Base-by-base conservation (phyloP, 30 jellyfish, hydroid and myxozoan species). In the Aurelia sp. region DNA sequence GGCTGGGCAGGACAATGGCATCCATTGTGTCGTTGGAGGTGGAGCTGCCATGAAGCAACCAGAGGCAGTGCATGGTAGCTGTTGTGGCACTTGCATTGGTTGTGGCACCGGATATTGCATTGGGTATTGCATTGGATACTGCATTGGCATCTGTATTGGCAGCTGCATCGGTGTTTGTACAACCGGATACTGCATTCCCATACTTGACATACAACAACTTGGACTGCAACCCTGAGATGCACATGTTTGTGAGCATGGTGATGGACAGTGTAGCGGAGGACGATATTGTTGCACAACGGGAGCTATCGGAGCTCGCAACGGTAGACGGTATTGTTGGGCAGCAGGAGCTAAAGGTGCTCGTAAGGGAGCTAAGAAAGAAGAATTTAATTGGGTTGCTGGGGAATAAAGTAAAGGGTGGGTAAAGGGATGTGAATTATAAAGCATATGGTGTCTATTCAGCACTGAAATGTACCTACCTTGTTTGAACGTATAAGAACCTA, bases 211-310 rank as follows among this genome's bases (percentile, higher is more conserved):
- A 48, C 95, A 86, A 65, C 95, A 86, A 60, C 95, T 75, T 23
- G 95, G 95, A 17, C 89, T 74, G 79, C 95, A 86, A 4, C 95
- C 95, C 50, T 74, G 88, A 17, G 89, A 57, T 18, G 94, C 94
- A 68, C 95, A 86, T 23, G 95, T 50, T 65, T 86, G 95, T 4
- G 95, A 60, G 53, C 95, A 86, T 19, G 95, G 95, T 21, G 89
- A 50, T 18, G 95, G 95, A 53, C 95, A 86, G 73, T 86, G 95
- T 30, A 86, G 66, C 47, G 95, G 95, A 10, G 95, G 95, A 67
- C 89, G 89, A 60, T 74, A 44, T 18, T 86, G 89, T 22, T 86
- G 95, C 30, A 86, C 53, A 13, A 74, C 18, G 3, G 95, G 85
- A 11, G 95, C 55, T 10, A 44, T 44, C 15, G 55, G 55, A 7